A percentile compares a stretch with the other conserved stretches of the same genome.
phyloP scores from a whole-genome alignment of 2,797 vertebrate species.

The Diplodus puntazzo region DNA sequence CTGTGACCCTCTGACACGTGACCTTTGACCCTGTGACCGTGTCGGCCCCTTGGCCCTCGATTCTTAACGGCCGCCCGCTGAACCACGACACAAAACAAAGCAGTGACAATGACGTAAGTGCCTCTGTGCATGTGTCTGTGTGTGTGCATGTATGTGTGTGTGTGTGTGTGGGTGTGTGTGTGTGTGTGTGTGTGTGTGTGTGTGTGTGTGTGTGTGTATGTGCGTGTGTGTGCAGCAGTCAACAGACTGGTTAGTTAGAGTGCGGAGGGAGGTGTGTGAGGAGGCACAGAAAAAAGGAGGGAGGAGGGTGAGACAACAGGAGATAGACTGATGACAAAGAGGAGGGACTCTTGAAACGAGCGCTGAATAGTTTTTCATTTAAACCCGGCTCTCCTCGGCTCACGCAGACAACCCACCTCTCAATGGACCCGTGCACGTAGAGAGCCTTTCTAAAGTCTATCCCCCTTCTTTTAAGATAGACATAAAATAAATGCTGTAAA shows the following conservation, averaged over 20 bases:
- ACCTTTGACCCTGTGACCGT: constrained; percentile 64
- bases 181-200: constrained; percentile 25
- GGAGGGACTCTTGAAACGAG: background rate
- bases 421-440: background rate
- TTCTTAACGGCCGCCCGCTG: constrained; percentile 37
- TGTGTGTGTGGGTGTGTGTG: constrained; percentile 19
- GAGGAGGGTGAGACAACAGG: constrained; percentile 28
- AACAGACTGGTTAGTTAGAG: constrained; percentile 28
- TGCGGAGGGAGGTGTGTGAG: constrained; percentile 16
- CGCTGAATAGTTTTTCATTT: background rate
- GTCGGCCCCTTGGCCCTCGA: constrained; percentile 28
- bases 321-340: constrained; percentile 15
- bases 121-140: constrained; percentile 13
- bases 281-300: constrained; percentile 25
- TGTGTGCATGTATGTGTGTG: constrained; percentile 20
- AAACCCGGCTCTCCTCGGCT: background rate
- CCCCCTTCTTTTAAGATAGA: background rate
- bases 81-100: constrained; percentile 51
- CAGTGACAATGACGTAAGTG: constrained; percentile 37
- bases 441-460: background rate
- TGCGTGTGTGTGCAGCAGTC: constrained; percentile 10
- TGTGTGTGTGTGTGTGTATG: constrained; percentile 19
- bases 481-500: background rate
- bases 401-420: background rate
- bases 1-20: constrained; percentile 63